Percentiles rank a stretch among this genome's conserved stretches.
phyloP scores from a whole-genome alignment of 1,140 invertebrate genomes.

The Doryteuthis pealeii region DNA sequence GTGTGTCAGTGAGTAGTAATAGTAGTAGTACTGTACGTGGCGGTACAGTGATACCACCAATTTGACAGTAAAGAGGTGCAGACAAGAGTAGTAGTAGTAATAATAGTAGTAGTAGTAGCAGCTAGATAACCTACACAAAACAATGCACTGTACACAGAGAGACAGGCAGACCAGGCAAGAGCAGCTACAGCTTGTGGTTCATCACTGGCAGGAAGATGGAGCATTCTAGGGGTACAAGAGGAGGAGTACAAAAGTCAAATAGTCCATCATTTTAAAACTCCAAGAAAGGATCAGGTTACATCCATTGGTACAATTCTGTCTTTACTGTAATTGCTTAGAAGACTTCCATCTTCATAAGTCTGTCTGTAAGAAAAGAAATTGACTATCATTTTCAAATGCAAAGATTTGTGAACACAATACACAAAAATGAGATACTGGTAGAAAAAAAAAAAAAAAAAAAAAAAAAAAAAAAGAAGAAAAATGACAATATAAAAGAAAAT shows the following conservation, averaged over 20 bases:
- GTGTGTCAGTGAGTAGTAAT: neutral
- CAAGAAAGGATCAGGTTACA: neutral
- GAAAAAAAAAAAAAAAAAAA: neutral
- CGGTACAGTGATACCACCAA: neutral
- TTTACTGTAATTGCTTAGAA: slow-evolving; percentile 7
- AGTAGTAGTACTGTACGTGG: neutral
- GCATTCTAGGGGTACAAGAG: slow-evolving; percentile 7
- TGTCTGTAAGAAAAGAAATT: slow-evolving; percentile 7
- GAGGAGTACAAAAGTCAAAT: neutral
- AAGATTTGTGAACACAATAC: neutral
- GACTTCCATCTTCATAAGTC: slow-evolving; percentile 13
- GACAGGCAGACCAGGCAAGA: slow-evolving; percentile 4
- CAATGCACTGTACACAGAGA: slow-evolving; percentile 14
- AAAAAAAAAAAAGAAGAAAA: neutral
- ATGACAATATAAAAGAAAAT: no score
- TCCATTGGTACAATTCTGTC: slow-evolving; percentile 15
- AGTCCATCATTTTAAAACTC: neutral
- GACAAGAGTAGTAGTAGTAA: neutral
- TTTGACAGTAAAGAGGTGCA: slow-evolving; percentile 2
- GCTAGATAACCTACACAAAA: slow-evolving; percentile 14
- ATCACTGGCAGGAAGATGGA: slow-evolving; percentile 9
- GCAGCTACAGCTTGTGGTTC: slow-evolving; percentile 9
- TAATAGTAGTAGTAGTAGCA: slow-evolving; percentile 8
- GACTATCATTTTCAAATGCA: neutral
- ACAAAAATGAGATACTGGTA: neutral